These are phyloP conservation scores for Notocelia uddmanniana DNA, from an alignment of 2,888 invertebrate genomes.

Conservation along the genomic window DNA sequence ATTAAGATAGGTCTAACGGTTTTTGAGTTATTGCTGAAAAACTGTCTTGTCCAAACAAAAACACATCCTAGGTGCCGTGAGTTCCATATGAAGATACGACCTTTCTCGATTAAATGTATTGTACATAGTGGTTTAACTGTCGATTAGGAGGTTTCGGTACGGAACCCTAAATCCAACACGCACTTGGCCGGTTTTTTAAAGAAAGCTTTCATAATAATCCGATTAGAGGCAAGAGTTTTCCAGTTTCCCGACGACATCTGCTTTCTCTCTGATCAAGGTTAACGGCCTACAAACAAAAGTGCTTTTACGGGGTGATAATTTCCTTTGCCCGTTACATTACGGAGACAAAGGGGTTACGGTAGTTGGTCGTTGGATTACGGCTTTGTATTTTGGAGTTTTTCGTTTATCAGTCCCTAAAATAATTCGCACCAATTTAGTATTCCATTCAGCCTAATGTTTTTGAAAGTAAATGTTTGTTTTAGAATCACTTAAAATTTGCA, in stretches of 20 bases:
- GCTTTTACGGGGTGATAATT: conserved; percentile 55
- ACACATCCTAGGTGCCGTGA: too few relatives aligned
- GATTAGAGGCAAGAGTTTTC: conserved; percentile 56
- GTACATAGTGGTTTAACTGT: too few relatives aligned
- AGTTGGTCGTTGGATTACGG: not conserved
- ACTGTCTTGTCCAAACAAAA: too few relatives aligned
- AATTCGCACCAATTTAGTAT: not conserved
- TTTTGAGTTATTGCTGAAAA: too few relatives aligned
- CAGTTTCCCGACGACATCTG: conserved; percentile 54
- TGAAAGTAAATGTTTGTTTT: not conserved
- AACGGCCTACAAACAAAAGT: conserved; percentile 60
- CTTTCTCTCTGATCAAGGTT: conserved; percentile 64
- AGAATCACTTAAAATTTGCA: too few relatives aligned
- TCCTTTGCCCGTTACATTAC: conserved; percentile 47
- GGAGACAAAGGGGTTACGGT: conserved; percentile 45
- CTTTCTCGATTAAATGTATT: too few relatives aligned
- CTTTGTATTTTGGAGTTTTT: not conserved
- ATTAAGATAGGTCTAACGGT: too few relatives aligned
- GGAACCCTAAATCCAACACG: too few relatives aligned
- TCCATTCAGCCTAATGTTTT: not conserved
- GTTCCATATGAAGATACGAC: too few relatives aligned
- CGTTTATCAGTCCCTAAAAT: not conserved
- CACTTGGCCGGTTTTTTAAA: conserved; percentile 20
- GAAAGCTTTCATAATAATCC: conserved; percentile 60
- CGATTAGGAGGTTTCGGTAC: too few relatives aligned